Base-by-base conservation (phyloP, 2,797 vertebrate genomes). In the Phrynocephalus forsythii region DNA sequence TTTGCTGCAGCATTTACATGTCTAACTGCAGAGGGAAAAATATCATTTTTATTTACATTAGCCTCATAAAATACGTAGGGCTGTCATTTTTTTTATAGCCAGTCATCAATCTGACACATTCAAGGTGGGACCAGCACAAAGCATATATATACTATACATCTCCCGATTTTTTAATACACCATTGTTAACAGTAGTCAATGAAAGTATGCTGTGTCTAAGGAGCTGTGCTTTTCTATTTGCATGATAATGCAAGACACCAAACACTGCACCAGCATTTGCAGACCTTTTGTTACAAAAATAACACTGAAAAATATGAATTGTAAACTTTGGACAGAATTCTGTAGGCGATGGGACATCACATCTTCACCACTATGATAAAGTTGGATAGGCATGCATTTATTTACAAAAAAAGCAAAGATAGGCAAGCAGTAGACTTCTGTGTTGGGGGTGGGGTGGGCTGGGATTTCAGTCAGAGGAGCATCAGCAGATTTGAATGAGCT, bases 101-200 rank as follows among this genome's bases (percentile, higher is more conserved):
- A 73, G 11, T 33, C 63, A 79, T 22, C 7, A 24, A 75, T 15
- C 7, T 44, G 60, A 84, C 73, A 10, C 26, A 75, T 18, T 28
- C 77, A 76, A 75, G n/a, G 5, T 56, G 10, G 24, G 2, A 52
- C 20, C 9, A 84, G 11, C 24, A 75, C 28, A 68, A n/a, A 73
- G 24, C 83, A 15, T 15, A 22, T 67, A 76, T 79, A 26, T n/a
- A 18, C 26, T 69, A 10, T 44, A 73, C 20, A 69, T 26, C 30
- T 84, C 38, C 67, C 72, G n/a, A 8, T 88, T 68, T 75, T 77
- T 81, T 87, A 60, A 26, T 24, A 66, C 50, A 75, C 33, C 13
- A 75, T 80, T 81, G n/a, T 60, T 76, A 44, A 68, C 6, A 18
- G 11, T 52, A 24, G 9, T 63, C 15, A 63, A 63, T 63, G 60